phyloP scores from a whole-genome alignment of 2,888 invertebrate genomes.

The Hetaerina titia region DNA sequence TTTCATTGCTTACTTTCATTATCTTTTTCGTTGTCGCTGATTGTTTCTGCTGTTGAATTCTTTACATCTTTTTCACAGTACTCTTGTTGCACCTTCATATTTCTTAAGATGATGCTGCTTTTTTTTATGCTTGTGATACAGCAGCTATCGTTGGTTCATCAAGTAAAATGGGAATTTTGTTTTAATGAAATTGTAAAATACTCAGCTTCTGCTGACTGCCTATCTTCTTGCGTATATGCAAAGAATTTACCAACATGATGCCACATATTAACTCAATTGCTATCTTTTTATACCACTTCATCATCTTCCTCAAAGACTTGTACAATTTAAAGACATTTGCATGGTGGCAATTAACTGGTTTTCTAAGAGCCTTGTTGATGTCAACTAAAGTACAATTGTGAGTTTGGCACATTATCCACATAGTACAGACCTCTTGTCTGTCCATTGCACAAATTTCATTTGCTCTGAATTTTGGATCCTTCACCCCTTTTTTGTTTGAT shows the following conservation, averaged over 20 bases:
- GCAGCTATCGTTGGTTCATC: not conserved
- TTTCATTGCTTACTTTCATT: not conserved
- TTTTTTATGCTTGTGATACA: not conserved
- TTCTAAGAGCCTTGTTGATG: not conserved
- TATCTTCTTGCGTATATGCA: no score
- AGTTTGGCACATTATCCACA: not conserved
- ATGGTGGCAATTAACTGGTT: not conserved
- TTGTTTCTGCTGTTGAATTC: not conserved
- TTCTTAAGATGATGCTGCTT: not conserved
- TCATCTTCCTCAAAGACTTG: not conserved
- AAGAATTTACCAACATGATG: conserved; percentile 1
- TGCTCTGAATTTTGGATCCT: no score
- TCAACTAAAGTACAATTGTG: conserved; percentile 2
- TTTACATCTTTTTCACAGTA: not conserved
- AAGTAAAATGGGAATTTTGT: not conserved
- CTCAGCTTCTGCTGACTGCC: conserved; percentile 36
- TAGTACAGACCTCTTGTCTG: conserved; percentile 34
- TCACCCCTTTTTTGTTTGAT: conserved; percentile 71
- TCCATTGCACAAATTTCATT: not conserved
- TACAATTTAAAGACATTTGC: not conserved
- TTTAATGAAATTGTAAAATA: conserved; percentile 36
- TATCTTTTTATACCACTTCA: conserved; percentile 43
- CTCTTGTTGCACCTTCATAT: not conserved
- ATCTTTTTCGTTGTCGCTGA: not conserved
- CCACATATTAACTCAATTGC: not conserved